Evolutionary conservation across 2,113 vertebrate genomes (phyloP).

Genomic region (Trematocara marginatum): DNA sequence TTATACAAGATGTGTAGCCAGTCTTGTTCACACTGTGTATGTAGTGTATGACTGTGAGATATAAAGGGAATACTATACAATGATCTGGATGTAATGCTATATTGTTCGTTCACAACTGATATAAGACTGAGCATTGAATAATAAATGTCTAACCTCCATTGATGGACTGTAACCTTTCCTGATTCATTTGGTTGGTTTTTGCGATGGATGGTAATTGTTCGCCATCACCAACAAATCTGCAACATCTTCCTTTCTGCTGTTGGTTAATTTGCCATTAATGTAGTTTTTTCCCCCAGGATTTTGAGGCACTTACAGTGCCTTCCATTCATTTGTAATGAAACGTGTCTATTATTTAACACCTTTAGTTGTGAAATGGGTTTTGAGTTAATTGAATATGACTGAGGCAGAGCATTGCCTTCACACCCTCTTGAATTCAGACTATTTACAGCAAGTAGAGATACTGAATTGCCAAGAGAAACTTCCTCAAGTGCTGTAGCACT

Average conservation of each 20-base stretch:
- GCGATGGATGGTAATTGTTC: not conserved
- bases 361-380: not conserved
- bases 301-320: not conserved
- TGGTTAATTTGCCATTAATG: not conserved
- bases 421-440: not conserved
- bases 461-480: not conserved
- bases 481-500: not conserved
- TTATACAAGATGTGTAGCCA: not conserved
- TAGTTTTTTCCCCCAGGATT: not conserved
- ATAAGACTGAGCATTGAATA: constrained; percentile 56
- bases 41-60: constrained; percentile 55
- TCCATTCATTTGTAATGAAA: not conserved
- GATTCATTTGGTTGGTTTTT: not conserved
- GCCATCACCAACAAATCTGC: not conserved
- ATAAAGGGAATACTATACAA: constrained; percentile 63
- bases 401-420: not conserved
- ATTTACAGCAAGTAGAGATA: not conserved
- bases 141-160: constrained; percentile 59
- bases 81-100: constrained; percentile 67
- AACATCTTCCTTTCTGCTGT: not conserved
- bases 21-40: constrained; percentile 49
- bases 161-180: not conserved
- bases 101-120: constrained; percentile 54
- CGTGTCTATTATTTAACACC: constrained; percentile 1
- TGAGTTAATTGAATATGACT: not conserved